Evolutionary conservation across 1,140 invertebrate species (phyloP), one percentile per base, ranked within the genome.

Genomic region (Drosophila malerkotliana): DNA sequence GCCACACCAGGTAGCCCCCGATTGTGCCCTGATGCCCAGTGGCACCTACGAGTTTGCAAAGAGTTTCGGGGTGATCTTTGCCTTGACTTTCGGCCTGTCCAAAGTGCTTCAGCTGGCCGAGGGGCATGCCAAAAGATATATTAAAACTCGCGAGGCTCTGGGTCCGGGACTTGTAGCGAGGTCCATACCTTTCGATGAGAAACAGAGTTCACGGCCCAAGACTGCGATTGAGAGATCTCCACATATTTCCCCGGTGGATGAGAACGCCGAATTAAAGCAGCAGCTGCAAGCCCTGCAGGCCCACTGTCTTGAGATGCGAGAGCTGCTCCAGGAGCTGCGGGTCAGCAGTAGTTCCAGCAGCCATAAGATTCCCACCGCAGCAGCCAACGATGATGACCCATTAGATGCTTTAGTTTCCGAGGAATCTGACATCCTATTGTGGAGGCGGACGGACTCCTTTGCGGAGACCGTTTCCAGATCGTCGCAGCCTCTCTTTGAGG

Each of bases 311-410:
- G 72, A 64, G 39, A 63, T 74, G 59, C 68, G 49, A 6, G 76
- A 79, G 8, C 41, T 83, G 12, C 55, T 84, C 14, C 51, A 64
- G 3, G 80, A 83, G 24, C 48, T 83, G 44, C 52, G 52, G 2
- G 14, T 34, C 14, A 59, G 44, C 21, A 71, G 61, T 2, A 69
- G 56, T 26, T 55, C 44, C 6, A 54, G 47, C 18, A 56, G 47
- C 15, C 34, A 34, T 1, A 57, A 14, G 1, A 73, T 44, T 44
- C 8, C 5, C 9, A 39, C n/a, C 44, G 44, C 18, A 21, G 24
- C n/a, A 14, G 9, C 8, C 41, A 8, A 18, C n/a, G 34, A 7
- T 28, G 34, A 32, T 4, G 44, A 15, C 0, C 9, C 18, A 9
- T 2, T 1, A 8, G 12, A 44, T 4, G 8, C 18, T 1, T 4